These are phyloP conservation scores for Anthonomus grandis DNA, from an alignment of 1,140 invertebrate genomes.

Conservation along the genomic window DNA sequence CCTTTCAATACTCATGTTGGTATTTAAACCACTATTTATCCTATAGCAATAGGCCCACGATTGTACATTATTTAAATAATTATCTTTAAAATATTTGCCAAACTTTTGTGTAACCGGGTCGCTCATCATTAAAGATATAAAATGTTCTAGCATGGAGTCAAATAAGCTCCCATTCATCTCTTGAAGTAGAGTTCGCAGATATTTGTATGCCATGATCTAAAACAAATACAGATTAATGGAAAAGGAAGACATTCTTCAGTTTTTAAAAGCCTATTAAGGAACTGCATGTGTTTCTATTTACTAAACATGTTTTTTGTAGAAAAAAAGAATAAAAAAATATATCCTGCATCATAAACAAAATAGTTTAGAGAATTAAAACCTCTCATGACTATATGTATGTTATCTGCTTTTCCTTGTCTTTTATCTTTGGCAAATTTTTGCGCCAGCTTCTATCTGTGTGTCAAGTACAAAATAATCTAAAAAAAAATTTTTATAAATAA, in stretches of 20 bases:
- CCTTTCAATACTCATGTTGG: slow-evolving; percentile 20
- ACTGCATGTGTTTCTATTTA: too few species aligned
- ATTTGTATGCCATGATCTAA: slow-evolving; percentile 14
- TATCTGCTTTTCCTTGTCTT: slow-evolving; percentile 11
- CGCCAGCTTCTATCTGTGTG: slow-evolving; percentile 12
- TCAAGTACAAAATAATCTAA: slow-evolving; percentile 8
- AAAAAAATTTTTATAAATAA: slow-evolving; percentile 3
- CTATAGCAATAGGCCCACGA: slow-evolving; percentile 20
- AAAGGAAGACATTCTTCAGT: too few species aligned
- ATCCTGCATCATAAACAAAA: too few species aligned
- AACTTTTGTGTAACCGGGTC: slow-evolving; percentile 9
- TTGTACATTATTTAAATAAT: slow-evolving; percentile 13
- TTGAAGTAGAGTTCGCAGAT: slow-evolving; percentile 12
- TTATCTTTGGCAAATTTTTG: slow-evolving; percentile 10
- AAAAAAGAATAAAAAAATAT: too few species aligned
- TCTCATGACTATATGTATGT: too few species aligned
- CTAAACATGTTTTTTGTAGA: too few species aligned
- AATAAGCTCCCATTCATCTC: slow-evolving; percentile 16
- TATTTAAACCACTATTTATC: slow-evolving; percentile 12
- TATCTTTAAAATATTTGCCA: slow-evolving; percentile 11
- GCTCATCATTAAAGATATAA: slow-evolving; percentile 1
- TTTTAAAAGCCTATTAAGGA: too few species aligned
- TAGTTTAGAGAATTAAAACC: too few species aligned
- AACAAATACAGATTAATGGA: not conserved
- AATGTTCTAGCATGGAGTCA: slow-evolving; percentile 10